Base-by-base conservation (phyloP, 37 sponge, comb jelly and placozoan species). In the Theonella swinhoei region DNA sequence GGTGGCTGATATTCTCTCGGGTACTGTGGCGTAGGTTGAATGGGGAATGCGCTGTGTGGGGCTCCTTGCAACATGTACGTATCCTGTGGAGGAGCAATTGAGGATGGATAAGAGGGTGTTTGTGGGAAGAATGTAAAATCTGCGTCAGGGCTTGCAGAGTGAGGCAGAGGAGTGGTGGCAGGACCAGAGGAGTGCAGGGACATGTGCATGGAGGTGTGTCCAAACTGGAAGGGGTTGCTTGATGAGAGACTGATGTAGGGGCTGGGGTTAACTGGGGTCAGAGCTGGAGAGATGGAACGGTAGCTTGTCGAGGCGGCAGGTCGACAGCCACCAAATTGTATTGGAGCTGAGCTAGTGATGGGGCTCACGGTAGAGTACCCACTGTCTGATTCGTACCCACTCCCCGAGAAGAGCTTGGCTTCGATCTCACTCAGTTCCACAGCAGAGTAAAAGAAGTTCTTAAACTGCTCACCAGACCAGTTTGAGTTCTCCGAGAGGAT, bases 311-410 rank as follows among this genome's bases (percentile, higher is more conserved):
- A 38, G 28, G n/a, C 70, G 32, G 3, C 38, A 33, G 40, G 80
- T 42, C 20, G 69, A 65, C 40, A 33, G 37, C 25, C 64, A 42
- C 4, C 22, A 3, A 68, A n/a, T 11, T 69, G 36, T 3, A 37
- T 34, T 2, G 83, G 83, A 26, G 79, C 79, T 0, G 32, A 30
- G 64, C 88, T 76, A 4, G 81, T 71, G 1, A 80, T 42, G 23
- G 90, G 83, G 61, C 89, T 83, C 28, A 83, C 89, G 0, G 84
- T 77, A 42, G 87, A 85, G 81, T 90, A 85, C 0, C 91, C 87
- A 68, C 87, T 82, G 41, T 86, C 86, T 0, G 91, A 89, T 66
- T 89, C 89, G 38, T 89, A 89, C 26, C 76, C 76, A 68, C 68
- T 67, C 34, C n/a, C n/a, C 9, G 78, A 83, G 62, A 43, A 80